These are phyloP conservation scores for Hirtodrosophila cameraria DNA, from an alignment of 2,888 invertebrate species.

Conservation along the genomic window DNA sequence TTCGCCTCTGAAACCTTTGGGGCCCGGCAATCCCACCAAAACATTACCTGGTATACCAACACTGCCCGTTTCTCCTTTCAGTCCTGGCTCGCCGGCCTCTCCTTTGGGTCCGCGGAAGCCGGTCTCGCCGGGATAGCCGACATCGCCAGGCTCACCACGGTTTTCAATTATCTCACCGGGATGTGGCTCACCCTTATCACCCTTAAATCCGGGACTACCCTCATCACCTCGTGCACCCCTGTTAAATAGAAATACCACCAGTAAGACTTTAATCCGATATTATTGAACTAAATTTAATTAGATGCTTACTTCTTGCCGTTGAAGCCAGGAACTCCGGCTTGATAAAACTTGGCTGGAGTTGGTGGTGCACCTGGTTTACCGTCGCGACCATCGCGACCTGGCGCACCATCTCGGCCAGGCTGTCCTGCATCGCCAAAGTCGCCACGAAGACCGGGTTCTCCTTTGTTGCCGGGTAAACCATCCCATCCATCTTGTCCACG, in stretches of 20 bases:
- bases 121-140: constrained; percentile 83
- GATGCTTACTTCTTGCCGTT: constrained; percentile 78
- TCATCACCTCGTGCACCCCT: constrained; percentile 85
- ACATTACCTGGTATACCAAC: constrained; percentile 85
- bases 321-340: constrained; percentile 79
- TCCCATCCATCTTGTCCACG: constrained; percentile 73
- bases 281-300: not conserved
- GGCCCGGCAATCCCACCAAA: constrained; percentile 86
- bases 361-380: constrained; percentile 85
- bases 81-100: constrained; percentile 85
- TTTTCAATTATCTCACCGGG: constrained; percentile 85
- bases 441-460: constrained; percentile 80
- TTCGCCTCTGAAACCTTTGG: constrained; percentile 88
- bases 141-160: constrained; percentile 84
- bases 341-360: constrained; percentile 68
- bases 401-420: constrained; percentile 82
- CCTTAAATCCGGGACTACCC: constrained; percentile 82
- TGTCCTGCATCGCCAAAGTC: constrained; percentile 81
- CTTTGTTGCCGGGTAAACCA: constrained; percentile 80
- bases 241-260: not conserved
- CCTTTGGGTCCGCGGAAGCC: constrained; percentile 88
- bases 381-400: constrained; percentile 85
- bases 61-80: constrained; percentile 85
- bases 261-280: not conserved
- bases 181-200: constrained; percentile 86